Evolutionary conservation across 2,113 vertebrate genomes (phyloP).

Genomic region (Dolichotis patagonum): DNA sequence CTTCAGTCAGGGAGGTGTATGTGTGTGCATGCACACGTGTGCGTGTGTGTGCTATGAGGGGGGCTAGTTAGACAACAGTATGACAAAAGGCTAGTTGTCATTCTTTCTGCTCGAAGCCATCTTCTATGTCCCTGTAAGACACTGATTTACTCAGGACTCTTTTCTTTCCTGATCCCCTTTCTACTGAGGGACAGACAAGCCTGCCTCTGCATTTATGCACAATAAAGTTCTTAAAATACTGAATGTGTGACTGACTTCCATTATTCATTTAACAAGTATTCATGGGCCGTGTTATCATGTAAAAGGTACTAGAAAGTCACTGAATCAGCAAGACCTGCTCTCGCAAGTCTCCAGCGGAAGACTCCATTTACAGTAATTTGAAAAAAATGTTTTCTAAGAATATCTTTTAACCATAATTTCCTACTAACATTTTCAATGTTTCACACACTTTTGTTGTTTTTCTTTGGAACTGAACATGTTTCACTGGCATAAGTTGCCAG

Average conservation of each 20-base stretch:
- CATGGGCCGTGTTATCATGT: not conserved
- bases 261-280: conserved; percentile 9
- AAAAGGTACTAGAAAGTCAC: not conserved
- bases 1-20: not conserved
- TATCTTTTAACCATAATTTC: not conserved
- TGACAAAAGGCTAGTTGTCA: not conserved
- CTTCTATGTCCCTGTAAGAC: not conserved
- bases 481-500: not conserved
- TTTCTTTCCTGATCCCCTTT: conserved; percentile 13
- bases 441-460: conserved; percentile 17
- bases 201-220: not conserved
- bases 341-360: not conserved
- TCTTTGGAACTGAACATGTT: not conserved
- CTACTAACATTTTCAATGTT: conserved; percentile 23
- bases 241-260: not conserved
- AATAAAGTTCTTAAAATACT: not conserved
- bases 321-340: not conserved
- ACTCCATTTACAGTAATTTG: not conserved
- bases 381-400: not conserved
- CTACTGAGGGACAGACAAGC: not conserved
- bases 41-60: not conserved
- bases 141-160: not conserved
- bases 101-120: not conserved
- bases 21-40: not conserved
- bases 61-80: not conserved